Evolutionary conservation across 2,113 vertebrate species (phyloP).

Genomic region (Holacanthus passer): DNA sequence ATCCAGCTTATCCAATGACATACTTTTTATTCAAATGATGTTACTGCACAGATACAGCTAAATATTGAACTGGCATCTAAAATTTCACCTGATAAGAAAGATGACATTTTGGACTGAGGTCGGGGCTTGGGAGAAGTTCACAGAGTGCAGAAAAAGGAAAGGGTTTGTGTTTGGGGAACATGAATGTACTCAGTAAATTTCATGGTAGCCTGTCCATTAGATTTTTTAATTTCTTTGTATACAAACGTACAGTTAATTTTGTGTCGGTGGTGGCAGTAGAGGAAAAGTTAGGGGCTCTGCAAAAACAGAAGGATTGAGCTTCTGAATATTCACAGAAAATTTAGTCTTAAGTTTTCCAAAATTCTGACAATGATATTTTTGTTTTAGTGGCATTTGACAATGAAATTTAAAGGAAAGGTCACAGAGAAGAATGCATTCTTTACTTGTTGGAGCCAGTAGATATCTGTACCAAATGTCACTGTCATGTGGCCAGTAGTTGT

Average conservation of each 20-base stretch:
- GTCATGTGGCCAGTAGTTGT: background rate
- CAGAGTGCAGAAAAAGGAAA: background rate
- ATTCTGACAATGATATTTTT: background rate
- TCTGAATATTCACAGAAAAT: background rate
- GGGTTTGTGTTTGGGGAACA: background rate
- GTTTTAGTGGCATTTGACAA: background rate
- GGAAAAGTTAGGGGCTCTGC: background rate
- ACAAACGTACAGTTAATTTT: background rate
- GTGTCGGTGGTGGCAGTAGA: background rate
- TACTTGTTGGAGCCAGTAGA: background rate
- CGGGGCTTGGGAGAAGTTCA: no score
- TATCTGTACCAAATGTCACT: background rate
- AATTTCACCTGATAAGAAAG: background rate
- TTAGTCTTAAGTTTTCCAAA: background rate
- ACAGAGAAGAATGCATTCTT: background rate
- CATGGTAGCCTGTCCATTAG: background rate
- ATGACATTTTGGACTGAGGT: background rate
- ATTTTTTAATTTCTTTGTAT: background rate
- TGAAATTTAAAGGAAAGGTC: background rate
- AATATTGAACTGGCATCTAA: slow-evolving; percentile 9
- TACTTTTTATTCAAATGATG: slow-evolving; percentile 7
- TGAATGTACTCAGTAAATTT: background rate
- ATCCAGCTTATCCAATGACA: background rate
- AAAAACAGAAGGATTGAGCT: background rate
- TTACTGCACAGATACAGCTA: slow-evolving; percentile 5